Evolutionary conservation across 2,113 vertebrate species (phyloP).

Genomic region (Pandion haliaetus): DNA sequence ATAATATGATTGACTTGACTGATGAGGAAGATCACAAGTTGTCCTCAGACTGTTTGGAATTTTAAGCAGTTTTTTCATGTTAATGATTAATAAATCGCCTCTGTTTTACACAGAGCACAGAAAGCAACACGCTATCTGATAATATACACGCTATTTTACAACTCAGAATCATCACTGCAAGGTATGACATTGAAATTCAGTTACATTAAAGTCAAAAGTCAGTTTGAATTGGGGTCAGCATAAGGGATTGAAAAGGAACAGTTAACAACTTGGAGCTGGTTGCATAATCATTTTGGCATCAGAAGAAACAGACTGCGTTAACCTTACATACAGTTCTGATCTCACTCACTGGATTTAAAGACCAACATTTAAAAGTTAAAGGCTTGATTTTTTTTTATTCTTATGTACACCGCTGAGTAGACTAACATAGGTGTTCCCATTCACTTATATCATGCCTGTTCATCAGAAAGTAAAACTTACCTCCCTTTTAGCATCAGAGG

Average conservation of each 20-base stretch:
- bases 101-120: background rate
- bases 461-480: background rate
- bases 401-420: background rate
- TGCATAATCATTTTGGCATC: background rate
- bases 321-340: background rate
- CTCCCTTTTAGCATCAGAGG: background rate
- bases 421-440: background rate
- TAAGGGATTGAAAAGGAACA: background rate
- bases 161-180: background rate
- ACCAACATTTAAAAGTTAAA: background rate
- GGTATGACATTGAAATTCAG: background rate
- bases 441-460: background rate
- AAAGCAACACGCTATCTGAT: background rate
- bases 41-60: background rate
- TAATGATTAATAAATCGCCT: background rate
- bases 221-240: background rate
- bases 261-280: background rate
- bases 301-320: background rate
- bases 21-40: background rate
- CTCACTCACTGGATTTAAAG: background rate
- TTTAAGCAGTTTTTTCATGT: background rate
- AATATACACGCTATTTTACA: background rate
- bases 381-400: background rate
- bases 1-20: background rate
- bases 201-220: background rate